These are phyloP conservation scores for Aulostomus chinensis DNA, from an alignment of 2,797 vertebrate genomes.

Conservation along the genomic window DNA sequence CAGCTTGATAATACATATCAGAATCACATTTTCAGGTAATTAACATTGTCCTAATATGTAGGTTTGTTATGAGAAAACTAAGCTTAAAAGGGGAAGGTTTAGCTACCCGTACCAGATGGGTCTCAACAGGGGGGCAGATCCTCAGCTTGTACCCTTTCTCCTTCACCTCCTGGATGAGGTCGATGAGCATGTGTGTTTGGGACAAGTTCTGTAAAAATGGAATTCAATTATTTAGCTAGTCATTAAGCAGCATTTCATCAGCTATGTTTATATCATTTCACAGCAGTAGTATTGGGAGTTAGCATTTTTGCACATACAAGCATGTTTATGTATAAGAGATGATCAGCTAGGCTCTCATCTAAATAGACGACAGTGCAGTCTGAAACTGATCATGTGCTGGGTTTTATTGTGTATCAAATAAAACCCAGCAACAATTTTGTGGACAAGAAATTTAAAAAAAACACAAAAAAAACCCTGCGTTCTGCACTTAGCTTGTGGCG, in stretches of 20 bases:
- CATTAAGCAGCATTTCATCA: neutral
- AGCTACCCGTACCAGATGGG: conserved; percentile 82
- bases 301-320: too few species aligned
- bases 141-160: conserved; percentile 92
- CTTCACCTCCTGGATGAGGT: conserved; percentile 92
- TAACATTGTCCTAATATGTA: neutral
- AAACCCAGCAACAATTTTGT: too few species aligned
- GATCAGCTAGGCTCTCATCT: neutral
- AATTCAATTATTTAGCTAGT: conserved; percentile 1
- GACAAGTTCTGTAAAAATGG: conserved; percentile 87
- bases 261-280: neutral
- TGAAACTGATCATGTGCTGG: too few species aligned
- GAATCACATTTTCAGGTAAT: neutral
- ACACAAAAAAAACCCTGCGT: too few species aligned
- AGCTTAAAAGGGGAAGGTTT: too few species aligned
- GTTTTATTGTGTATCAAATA: too few species aligned
- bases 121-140: conserved; percentile 85
- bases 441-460: neutral
- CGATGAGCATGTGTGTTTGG: conserved; percentile 94
- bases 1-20: neutral
- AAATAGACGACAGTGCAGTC: too few species aligned
- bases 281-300: too few species aligned
- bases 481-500: conserved; percentile 15
- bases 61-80: neutral
- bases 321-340: too few species aligned